Evolutionary conservation across 2,888 invertebrate species (phyloP).

Genomic region (Cyrtodaria siliqua): DNA sequence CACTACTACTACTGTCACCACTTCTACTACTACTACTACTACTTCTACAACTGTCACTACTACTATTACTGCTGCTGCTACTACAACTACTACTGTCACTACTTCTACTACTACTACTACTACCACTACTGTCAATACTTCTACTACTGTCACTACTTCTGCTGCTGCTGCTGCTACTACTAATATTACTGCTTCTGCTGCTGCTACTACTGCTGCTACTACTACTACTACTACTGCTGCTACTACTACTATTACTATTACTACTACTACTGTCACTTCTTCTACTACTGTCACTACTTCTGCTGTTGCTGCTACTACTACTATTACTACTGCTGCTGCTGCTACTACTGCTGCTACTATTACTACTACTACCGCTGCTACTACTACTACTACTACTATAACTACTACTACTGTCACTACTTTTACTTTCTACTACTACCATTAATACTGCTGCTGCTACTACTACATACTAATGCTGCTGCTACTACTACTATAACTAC

Average conservation of each 20-base stretch:
- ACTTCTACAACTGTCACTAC: neutral
- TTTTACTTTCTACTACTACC: too few species aligned
- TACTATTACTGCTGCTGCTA: neutral
- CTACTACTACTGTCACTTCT: neutral
- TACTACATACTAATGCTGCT: too few species aligned
- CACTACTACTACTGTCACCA: constrained; percentile 11
- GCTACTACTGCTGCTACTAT: neutral
- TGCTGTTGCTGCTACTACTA: neutral
- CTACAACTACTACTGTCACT: too few species aligned
- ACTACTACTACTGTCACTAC: too few species aligned
- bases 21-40: neutral
- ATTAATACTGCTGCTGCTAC: too few species aligned
- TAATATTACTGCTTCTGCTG: too few species aligned
- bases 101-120: neutral
- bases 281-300: too few species aligned
- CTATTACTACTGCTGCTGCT: neutral
- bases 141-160: too few species aligned
- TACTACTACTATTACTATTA: constrained; percentile 1
- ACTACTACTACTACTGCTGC: neutral
- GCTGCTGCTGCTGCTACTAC: too few species aligned
- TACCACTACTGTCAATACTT: neutral
- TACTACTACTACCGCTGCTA: neutral
- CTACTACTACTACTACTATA: constrained; percentile 1
- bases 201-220: too few species aligned
- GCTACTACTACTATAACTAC: too few species aligned